These are phyloP conservation scores for Scyliorhinus canicula DNA, from an alignment of 2,797 vertebrate species.

Conservation along the genomic window DNA sequence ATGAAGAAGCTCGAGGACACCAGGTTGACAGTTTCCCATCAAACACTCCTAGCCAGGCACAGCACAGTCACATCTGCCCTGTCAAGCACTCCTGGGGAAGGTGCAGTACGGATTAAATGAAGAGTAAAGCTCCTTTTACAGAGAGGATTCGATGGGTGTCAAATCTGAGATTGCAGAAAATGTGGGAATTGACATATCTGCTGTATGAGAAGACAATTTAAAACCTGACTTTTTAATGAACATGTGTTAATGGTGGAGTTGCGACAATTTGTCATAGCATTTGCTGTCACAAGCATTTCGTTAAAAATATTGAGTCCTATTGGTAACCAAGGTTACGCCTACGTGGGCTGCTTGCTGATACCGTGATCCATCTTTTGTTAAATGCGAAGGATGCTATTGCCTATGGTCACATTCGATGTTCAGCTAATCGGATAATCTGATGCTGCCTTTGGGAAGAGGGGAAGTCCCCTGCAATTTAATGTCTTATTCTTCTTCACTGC, in stretches of 20 bases:
- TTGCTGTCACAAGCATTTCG: not conserved
- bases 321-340: slow-evolving; percentile 5
- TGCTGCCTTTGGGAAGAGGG: not conserved
- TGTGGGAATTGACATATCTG: not conserved
- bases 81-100: not conserved
- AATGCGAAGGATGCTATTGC: slow-evolving; percentile 11
- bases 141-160: too few relatives aligned
- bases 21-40: not conserved
- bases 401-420: not conserved
- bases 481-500: not conserved
- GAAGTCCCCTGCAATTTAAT: not conserved
- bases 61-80: too few relatives aligned
- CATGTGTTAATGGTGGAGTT: not conserved
- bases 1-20: not conserved
- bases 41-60: not conserved
- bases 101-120: not conserved
- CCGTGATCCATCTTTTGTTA: not conserved
- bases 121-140: not conserved
- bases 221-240: not conserved
- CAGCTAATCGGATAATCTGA: not conserved
- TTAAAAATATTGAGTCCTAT: not conserved
- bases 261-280: not conserved
- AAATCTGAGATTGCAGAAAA: not conserved
- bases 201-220: not conserved
- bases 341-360: not conserved